Conservation (phyloP, 1,140 invertebrate genomes). For the Manduca sexta region DNA sequence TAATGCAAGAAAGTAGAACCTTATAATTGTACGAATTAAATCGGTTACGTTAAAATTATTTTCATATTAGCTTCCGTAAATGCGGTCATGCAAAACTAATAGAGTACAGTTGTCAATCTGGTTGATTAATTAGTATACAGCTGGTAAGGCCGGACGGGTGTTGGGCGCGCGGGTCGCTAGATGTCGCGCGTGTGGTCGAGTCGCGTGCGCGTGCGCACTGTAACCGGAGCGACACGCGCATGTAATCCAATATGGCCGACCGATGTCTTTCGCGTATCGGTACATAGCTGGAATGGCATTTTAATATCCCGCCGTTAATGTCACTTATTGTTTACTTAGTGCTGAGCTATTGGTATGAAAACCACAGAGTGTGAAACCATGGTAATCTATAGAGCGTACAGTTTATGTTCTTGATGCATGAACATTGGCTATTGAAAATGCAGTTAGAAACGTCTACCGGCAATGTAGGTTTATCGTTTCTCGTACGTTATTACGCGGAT, state of each 20-base stretch:
- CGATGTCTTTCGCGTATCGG: conserved; percentile 58
- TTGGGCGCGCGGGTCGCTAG: conserved; percentile 39
- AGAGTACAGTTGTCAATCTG: too few relatives aligned
- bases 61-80: too few relatives aligned
- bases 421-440: too few relatives aligned
- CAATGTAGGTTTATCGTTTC: too few relatives aligned
- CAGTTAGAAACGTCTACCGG: too few relatives aligned
- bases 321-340: conserved; percentile 65
- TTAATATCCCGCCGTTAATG: conserved; percentile 62
- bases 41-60: too few relatives aligned
- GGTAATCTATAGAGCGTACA: not conserved
- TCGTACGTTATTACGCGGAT: too few relatives aligned
- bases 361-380: conserved; percentile 30
- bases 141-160: conserved; percentile 28
- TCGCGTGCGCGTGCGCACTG: conserved; percentile 68
- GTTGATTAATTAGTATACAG: too few relatives aligned
- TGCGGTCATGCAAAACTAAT: too few relatives aligned
- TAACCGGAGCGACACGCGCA: conserved; percentile 67
- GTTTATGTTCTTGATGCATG: too few relatives aligned
- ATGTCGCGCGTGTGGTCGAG: conserved; percentile 67
- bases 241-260: conserved; percentile 67
- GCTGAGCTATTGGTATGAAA: conserved; percentile 37
- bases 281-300: conserved; percentile 66
- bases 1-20: too few relatives aligned
- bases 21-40: too few relatives aligned